Evolutionary conservation across 2,888 invertebrate genomes (phyloP).

Genomic region (Ditula angustiorana): DNA sequence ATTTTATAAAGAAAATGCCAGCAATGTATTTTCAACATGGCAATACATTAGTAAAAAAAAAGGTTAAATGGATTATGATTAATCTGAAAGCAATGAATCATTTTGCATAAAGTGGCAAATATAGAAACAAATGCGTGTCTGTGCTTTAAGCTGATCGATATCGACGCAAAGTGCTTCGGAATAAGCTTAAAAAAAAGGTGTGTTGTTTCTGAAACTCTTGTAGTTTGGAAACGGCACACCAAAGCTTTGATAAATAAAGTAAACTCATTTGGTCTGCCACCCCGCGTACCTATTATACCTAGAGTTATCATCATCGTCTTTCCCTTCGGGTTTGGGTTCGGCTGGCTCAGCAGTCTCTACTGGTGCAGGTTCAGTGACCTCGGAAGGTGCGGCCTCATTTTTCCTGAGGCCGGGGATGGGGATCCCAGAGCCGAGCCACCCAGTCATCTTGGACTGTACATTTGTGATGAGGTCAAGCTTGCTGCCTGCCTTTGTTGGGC

Average conservation of each 20-base stretch:
- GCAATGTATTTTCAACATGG: constrained; percentile 14
- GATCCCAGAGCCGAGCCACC: constrained; percentile 92
- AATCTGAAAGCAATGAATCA: constrained; percentile 22
- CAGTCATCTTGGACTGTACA: constrained; percentile 94
- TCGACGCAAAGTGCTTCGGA: constrained; percentile 24
- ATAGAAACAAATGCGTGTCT: constrained; percentile 39
- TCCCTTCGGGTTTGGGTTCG: constrained; percentile 72
- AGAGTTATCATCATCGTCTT: constrained; percentile 95
- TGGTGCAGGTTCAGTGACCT: constrained; percentile 68
- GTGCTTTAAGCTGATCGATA: constrained; percentile 32
- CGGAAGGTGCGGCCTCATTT: constrained; percentile 84
- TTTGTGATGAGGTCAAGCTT: constrained; percentile 94
- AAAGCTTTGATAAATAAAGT: constrained; percentile 49
- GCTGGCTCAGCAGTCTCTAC: constrained; percentile 73
- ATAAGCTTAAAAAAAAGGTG: constrained; percentile 40
- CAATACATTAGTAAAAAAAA: constrained; percentile 14
- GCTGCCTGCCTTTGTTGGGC: constrained; percentile 90
- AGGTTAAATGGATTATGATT: constrained; percentile 1
- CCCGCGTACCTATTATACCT: constrained; percentile 92
- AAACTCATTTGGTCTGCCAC: constrained; percentile 83
- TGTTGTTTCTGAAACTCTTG: constrained; percentile 44
- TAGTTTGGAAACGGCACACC: constrained; percentile 40
- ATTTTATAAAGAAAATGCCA: not conserved
- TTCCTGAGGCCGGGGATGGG: constrained; percentile 91
- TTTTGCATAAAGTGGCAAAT: constrained; percentile 41